Percentiles rank a stretch among this genome's conserved stretches.
Evolutionary conservation across 37 sponge, comb jelly and placozoan species (phyloP).

Genomic region (Axinella damicornis): DNA sequence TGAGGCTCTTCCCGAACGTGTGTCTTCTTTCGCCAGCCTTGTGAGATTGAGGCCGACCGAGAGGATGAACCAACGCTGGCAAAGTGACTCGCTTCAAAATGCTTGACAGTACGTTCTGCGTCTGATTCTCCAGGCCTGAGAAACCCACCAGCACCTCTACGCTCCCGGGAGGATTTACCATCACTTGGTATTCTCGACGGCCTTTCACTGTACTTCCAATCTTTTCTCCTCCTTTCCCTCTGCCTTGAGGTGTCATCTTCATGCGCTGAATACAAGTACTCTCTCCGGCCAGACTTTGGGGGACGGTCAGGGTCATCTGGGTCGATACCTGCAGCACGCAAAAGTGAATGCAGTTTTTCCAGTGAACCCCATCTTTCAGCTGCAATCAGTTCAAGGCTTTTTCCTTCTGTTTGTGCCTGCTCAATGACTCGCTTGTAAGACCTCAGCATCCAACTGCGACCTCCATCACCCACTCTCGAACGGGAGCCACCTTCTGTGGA

Average conservation of each 20-base stretch:
- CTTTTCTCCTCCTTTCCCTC: not conserved
- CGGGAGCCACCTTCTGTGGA: not conserved
- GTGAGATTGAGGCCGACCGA: not conserved
- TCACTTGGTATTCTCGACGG: not conserved
- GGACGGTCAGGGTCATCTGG: constrained; percentile 55
- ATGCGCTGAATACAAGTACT: constrained; percentile 31
- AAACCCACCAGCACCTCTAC: not conserved
- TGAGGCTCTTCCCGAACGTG: too few relatives aligned
- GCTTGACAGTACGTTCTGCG: not conserved
- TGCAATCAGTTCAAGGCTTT: constrained; percentile 62
- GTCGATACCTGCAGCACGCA: constrained; percentile 68
- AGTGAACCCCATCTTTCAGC: constrained; percentile 80
- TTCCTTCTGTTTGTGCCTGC: constrained; percentile 45
- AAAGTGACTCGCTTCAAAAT: not conserved
- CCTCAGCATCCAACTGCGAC: constrained; percentile 77
- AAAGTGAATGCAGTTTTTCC: constrained; percentile 53
- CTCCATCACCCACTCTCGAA: constrained; percentile 45
- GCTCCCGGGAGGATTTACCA: not conserved
- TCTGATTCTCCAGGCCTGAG: constrained; percentile 40
- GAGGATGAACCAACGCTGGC: not conserved
- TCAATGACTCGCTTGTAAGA: constrained; percentile 83
- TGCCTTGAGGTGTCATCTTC: not conserved
- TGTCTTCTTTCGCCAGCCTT: constrained; percentile 29
- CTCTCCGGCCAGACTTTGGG: constrained; percentile 3
- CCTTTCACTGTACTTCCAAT: not conserved